A percentile compares a stretch with the other conserved stretches of the same genome.
Conservation (phyloP, 2,888 invertebrate species). For the Cosmopolites sordidus region DNA sequence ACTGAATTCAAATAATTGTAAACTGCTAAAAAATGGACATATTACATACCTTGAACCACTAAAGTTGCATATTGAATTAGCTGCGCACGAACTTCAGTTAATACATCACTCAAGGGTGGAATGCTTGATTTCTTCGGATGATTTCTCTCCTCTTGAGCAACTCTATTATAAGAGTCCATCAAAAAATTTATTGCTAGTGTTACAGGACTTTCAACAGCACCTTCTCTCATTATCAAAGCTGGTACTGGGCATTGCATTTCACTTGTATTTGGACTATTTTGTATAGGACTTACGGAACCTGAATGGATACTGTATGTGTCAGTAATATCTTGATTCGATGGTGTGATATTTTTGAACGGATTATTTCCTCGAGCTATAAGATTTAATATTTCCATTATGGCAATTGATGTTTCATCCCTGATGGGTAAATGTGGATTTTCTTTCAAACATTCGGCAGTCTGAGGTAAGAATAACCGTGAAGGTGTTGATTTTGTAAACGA, state of each 20-base stretch:
- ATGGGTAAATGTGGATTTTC: conserved; percentile 52
- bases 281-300: conserved; percentile 46
- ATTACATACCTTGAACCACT: conserved; percentile 52
- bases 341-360: conserved; percentile 41
- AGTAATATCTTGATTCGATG: conserved; percentile 29
- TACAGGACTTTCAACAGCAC: conserved; percentile 31
- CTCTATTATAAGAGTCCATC: conserved; percentile 65
- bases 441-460: conserved; percentile 47
- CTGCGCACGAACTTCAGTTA: conserved; percentile 55
- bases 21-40: too few species aligned
- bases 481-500: conserved; percentile 58
- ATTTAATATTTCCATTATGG: conserved; percentile 60
- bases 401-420: conserved; percentile 59
- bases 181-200: conserved; percentile 49
- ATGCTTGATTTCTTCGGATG: conserved; percentile 70
- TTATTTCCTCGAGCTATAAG: conserved; percentile 43
- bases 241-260: conserved; percentile 40
- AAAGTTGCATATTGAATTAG: conserved; percentile 56
- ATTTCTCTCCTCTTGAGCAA: conserved; percentile 68
- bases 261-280: conserved; percentile 42
- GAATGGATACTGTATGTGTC: conserved; percentile 40
- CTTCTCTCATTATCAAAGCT: conserved; percentile 37
- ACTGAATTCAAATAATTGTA: too few species aligned
- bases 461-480: conserved; percentile 49
- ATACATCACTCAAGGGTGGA: conserved; percentile 66